Conservation (phyloP, 64 coral and sea anemone genomes). For the Orbicella faveolata region DNA sequence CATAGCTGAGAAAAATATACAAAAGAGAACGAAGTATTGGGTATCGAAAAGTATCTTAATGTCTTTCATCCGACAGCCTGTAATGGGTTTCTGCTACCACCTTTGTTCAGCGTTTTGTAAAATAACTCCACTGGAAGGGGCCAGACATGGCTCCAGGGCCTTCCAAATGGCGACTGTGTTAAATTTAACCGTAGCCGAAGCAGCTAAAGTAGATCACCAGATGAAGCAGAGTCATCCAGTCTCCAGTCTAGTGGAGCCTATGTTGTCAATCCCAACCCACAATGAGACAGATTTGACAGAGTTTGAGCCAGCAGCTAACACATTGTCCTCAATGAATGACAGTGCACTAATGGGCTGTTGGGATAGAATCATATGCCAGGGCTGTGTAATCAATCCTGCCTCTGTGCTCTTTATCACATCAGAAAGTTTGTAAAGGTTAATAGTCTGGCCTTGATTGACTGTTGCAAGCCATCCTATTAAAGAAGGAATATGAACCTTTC, state of each 20-base stretch:
- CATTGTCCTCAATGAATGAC: constrained; percentile 77
- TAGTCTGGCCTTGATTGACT: constrained; percentile 77
- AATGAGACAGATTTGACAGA: constrained; percentile 71
- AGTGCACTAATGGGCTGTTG: constrained; percentile 47
- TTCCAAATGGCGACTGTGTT: no score
- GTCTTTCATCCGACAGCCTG: no score
- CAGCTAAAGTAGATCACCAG: background rate
- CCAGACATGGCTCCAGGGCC: no score
- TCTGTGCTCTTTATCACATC: constrained; percentile 63
- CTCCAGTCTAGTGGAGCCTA: constrained; percentile 16
- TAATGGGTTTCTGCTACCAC: no score
- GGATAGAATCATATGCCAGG: constrained; percentile 81
- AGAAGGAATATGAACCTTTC: background rate
- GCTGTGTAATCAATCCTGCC: constrained; percentile 72
- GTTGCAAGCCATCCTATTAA: constrained; percentile 71
- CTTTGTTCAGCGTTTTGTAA: no score
- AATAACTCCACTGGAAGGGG: no score
- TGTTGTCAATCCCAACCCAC: constrained; percentile 74
- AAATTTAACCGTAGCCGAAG: background rate
- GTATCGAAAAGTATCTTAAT: no score
- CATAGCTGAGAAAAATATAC: no score
- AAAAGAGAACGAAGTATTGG: no score
- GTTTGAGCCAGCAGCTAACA: constrained; percentile 67
- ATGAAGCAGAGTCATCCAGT: background rate
- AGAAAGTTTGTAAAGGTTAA: constrained; percentile 81